A percentile compares a stretch with the other conserved stretches of the same genome.
Conservation (phyloP, 2,113 vertebrate species). For the Pristiophorus japonicus region DNA sequence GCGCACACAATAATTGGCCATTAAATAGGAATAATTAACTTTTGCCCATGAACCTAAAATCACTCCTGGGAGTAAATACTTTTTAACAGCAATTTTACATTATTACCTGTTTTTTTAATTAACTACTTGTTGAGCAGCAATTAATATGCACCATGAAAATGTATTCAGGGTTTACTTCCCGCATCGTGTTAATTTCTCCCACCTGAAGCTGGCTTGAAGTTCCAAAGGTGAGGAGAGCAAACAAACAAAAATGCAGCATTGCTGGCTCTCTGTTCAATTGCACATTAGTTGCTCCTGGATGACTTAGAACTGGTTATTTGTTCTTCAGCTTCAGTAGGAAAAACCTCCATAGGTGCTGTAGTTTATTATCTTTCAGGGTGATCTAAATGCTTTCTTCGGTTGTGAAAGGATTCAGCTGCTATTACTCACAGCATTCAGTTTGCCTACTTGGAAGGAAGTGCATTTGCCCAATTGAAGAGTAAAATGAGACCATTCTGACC, state of each 20-base stretch:
- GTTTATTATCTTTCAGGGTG: neutral
- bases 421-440: neutral
- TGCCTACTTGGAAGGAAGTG: no score
- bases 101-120: neutral
- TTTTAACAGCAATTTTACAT: neutral
- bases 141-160: neutral
- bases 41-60: neutral
- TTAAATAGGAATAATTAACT: neutral
- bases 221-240: neutral
- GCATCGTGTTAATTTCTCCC: neutral
- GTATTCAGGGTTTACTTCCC: neutral
- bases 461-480: no score
- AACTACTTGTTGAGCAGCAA: neutral
- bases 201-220: neutral
- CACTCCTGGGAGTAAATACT: neutral
- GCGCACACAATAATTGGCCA: neutral
- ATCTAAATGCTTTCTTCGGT: neutral
- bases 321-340: neutral
- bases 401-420: neutral
- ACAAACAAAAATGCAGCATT: neutral
- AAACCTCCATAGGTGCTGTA: neutral
- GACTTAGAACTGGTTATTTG: neutral
- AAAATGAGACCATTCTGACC: neutral
- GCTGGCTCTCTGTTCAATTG: neutral
- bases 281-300: neutral